Evolutionary conservation across 2,113 vertebrate genomes (phyloP).

Genomic region (Physeter macrocephalus): DNA sequence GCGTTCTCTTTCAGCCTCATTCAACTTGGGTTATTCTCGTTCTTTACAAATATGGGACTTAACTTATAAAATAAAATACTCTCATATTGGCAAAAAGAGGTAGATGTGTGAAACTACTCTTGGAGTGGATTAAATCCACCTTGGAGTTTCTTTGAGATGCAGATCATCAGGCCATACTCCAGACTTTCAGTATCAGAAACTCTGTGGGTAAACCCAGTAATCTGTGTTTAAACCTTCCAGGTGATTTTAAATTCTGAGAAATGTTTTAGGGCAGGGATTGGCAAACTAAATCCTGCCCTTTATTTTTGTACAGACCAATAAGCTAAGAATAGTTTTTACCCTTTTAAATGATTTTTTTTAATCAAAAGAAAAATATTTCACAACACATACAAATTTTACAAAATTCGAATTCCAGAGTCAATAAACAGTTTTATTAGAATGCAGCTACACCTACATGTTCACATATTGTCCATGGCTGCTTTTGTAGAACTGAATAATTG

Average conservation of each 20-base stretch:
- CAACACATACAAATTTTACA: neutral
- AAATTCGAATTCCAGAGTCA: neutral
- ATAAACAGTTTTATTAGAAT: neutral
- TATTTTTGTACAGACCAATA: neutral
- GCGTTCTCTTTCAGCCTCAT: conserved; percentile 16
- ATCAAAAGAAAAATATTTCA: neutral
- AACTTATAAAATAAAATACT: neutral
- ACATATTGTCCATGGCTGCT: neutral
- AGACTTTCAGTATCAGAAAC: neutral
- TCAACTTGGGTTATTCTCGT: neutral
- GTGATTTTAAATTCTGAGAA: neutral
- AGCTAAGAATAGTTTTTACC: neutral
- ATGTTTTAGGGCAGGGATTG: neutral
- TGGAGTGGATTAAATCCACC: neutral
- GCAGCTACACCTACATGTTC: neutral
- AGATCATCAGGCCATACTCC: neutral
- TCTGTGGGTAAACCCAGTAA: neutral
- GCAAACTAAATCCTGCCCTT: neutral
- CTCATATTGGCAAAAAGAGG: neutral
- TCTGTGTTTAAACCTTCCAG: neutral
- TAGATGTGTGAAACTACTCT: neutral
- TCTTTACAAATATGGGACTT: neutral
- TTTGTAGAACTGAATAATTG: neutral
- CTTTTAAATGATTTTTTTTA: neutral
- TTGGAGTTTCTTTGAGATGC: neutral